Conservation (phyloP, 2,888 invertebrate species). For the Brachylomia viminalis region DNA sequence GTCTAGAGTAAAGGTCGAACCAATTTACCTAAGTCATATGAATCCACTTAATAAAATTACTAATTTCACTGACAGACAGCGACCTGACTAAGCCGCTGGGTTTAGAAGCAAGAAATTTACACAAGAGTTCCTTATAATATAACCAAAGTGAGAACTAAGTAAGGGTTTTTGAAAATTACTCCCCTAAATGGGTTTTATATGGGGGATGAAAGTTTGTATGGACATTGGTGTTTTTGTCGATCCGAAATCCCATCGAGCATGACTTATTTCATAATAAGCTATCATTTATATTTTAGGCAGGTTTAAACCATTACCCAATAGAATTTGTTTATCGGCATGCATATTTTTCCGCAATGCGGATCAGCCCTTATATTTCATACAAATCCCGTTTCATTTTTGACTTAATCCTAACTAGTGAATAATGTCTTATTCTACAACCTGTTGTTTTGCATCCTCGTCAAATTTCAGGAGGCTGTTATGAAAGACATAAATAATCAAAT, state of each 20-base stretch:
- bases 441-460: too few relatives aligned
- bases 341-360: conserved; percentile 17
- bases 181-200: not conserved
- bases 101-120: not conserved
- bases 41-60: not conserved
- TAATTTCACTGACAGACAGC: not conserved
- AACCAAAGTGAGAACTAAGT: not conserved
- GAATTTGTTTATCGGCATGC: not conserved
- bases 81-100: too few relatives aligned
- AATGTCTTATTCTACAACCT: not conserved
- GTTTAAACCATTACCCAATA: not conserved
- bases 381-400: not conserved
- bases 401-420: not conserved
- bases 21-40: conserved; percentile 1
- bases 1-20: conserved; percentile 40
- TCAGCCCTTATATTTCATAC: conserved; percentile 3
- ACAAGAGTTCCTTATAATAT: not conserved
- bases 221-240: not conserved
- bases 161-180: not conserved
- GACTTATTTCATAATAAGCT: not conserved
- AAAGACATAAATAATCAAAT: too few relatives aligned
- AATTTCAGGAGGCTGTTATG: too few relatives aligned
- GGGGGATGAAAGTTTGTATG: not conserved
- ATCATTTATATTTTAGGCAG: not conserved
- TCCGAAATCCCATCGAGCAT: not conserved